Conservation (phyloP, 30 jellyfish, hydroid and myxozoan species). For the Hydractinia symbiolongicarpus region DNA sequence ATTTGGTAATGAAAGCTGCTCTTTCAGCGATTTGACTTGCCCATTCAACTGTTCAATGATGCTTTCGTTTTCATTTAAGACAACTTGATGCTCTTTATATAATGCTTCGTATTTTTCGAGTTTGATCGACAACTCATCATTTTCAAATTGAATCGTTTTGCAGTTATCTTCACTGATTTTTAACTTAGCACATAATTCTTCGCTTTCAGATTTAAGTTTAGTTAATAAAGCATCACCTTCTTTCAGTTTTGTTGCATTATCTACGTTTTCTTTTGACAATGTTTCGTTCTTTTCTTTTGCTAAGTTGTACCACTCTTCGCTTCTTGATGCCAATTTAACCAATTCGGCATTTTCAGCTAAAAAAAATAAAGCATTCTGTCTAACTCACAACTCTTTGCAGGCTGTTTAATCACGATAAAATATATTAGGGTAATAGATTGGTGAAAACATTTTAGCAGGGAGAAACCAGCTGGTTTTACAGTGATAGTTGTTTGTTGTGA, state of each 20-base stretch:
- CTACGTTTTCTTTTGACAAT: conserved; percentile 29
- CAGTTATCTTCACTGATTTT: conserved; percentile 50
- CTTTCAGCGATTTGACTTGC: conserved; percentile 28
- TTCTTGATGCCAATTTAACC: conserved; percentile 31
- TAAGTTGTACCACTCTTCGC: conserved; percentile 49
- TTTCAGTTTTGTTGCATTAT: conserved; percentile 34
- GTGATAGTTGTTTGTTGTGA: no score
- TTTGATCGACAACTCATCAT: conserved; percentile 39
- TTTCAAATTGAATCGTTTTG: conserved; percentile 52
- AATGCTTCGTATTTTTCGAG: conserved; percentile 32
- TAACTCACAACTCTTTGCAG: background rate
- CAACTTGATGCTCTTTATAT: conserved; percentile 52
- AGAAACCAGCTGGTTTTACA: no score
- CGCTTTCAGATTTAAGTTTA: conserved; percentile 11
- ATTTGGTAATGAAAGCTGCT: background rate
- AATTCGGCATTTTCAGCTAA: conserved; percentile 31
- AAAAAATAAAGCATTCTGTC: conserved; percentile 5
- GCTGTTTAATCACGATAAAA: no score
- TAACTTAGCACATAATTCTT: conserved; percentile 28
- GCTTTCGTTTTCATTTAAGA: conserved; percentile 47
- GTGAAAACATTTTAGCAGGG: no score
- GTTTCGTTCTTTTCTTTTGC: conserved; percentile 41
- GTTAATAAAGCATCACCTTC: conserved; percentile 19
- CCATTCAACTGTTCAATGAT: conserved; percentile 59
- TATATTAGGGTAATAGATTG: no score